Conservation (phyloP, 2,888 invertebrate species). For the Dichetophora obliterata region DNA sequence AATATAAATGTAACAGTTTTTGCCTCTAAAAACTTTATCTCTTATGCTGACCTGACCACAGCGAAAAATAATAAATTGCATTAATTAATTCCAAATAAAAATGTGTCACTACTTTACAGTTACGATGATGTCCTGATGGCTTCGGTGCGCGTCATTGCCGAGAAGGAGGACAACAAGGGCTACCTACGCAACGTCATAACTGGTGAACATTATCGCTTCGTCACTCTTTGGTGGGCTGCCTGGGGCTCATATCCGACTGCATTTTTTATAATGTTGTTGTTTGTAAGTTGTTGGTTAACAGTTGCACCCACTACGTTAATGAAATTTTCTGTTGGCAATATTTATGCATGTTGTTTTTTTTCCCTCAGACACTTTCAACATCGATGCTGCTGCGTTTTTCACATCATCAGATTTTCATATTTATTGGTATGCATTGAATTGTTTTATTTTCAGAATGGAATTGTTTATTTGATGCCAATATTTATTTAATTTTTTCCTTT, state of each 20-base stretch:
- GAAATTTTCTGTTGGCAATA: constrained; percentile 89
- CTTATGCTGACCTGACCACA: not conserved
- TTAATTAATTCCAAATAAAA: not conserved
- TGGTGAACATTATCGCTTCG: constrained; percentile 98
- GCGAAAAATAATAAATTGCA: not conserved
- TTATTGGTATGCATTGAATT: constrained; percentile 81
- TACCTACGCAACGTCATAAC: constrained; percentile 96
- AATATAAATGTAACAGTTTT: not conserved
- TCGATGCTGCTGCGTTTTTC: constrained; percentile 98
- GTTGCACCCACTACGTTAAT: not conserved
- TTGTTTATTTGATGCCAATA: constrained; percentile 14
- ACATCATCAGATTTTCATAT: constrained; percentile 99
- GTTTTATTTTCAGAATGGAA: not conserved
- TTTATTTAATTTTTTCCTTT: not conserved
- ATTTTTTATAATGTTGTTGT: constrained; percentile 96
- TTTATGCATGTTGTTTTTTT: constrained; percentile 68
- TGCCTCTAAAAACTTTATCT: not conserved
- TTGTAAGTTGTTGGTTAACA: constrained; percentile 80
- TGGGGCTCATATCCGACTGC: constrained; percentile 95
- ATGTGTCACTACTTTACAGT: constrained; percentile 47
- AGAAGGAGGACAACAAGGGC: constrained; percentile 96
- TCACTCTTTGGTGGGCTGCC: constrained; percentile 97
- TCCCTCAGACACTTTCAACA: constrained; percentile 92
- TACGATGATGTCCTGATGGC: constrained; percentile 98
- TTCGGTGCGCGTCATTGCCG: constrained; percentile 94